Evolutionary conservation across 2,113 vertebrate species (phyloP).

Genomic region (Cephalopholis sonnerati): DNA sequence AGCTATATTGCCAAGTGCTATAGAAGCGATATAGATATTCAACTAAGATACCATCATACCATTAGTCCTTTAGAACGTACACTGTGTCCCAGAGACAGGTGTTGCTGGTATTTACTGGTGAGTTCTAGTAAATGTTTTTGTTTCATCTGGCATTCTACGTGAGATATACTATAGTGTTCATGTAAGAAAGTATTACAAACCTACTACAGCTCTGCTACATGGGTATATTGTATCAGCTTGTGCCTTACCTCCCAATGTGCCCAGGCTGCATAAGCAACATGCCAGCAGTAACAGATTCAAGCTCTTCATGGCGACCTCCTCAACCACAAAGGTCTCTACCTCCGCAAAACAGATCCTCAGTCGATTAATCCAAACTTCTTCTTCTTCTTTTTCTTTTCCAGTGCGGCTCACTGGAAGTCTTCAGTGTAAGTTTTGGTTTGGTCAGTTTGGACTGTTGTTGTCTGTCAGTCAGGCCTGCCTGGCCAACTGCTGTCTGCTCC

Average conservation of each 20-base stretch:
- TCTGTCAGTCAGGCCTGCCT: slow-evolving; percentile 76
- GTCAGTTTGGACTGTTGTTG: slow-evolving; percentile 75
- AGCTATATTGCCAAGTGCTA: not conserved
- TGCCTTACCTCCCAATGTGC: slow-evolving; percentile 79
- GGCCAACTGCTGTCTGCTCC: slow-evolving; percentile 75
- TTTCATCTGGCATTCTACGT: not conserved
- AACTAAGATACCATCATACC: no score
- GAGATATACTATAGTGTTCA: not conserved
- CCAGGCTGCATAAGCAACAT: slow-evolving; percentile 72
- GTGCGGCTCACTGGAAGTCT: not conserved
- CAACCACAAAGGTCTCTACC: not conserved
- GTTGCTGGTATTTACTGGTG: not conserved
- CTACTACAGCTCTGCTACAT: not conserved
- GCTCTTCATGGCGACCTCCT: slow-evolving; percentile 70
- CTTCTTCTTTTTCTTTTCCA: not conserved
- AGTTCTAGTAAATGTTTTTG: not conserved
- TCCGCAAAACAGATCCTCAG: not conserved
- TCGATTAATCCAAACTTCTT: not conserved
- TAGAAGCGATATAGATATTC: no score
- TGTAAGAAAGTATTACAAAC: not conserved
- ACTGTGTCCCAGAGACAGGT: not conserved
- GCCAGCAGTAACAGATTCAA: slow-evolving; percentile 67
- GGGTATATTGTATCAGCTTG: slow-evolving; percentile 5
- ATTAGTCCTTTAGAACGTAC: not conserved
- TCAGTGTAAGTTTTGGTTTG: slow-evolving; percentile 29